Conservation (phyloP, 2,113 vertebrate species). For the Brachyistius frenatus region DNA sequence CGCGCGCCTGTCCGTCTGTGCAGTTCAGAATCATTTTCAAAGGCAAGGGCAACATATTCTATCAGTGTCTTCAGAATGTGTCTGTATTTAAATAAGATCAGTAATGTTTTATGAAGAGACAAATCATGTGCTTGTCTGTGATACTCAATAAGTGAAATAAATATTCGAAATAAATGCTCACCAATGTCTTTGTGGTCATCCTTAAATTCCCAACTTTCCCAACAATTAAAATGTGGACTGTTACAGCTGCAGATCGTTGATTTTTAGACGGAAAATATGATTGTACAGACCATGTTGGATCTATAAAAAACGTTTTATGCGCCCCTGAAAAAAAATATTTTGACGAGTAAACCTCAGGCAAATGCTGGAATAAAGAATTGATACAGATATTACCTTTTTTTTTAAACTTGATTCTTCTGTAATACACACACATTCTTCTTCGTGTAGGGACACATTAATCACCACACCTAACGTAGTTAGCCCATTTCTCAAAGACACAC, state of each 20-base stretch:
- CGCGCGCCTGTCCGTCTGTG: background rate
- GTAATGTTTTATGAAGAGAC: background rate
- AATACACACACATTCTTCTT: slow-evolving; percentile 9
- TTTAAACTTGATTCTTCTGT: slow-evolving; percentile 8
- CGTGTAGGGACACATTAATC: slow-evolving; percentile 30
- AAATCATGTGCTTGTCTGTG: background rate
- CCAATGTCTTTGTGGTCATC: slow-evolving; percentile 18
- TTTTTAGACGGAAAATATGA: background rate
- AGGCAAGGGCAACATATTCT: slow-evolving; percentile 54
- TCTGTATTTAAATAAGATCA: background rate
- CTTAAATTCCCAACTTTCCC: background rate
- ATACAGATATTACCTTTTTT: background rate
- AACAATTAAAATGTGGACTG: background rate
- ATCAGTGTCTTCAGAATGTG: background rate
- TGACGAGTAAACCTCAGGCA: too few relatives aligned
- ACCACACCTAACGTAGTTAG: slow-evolving; percentile 23
- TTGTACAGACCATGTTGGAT: background rate
- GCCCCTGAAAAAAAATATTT: too few relatives aligned
- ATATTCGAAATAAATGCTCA: background rate
- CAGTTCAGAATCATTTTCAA: slow-evolving; percentile 68
- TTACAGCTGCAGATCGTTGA: background rate
- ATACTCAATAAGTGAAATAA: slow-evolving; percentile 23
- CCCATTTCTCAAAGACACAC: slow-evolving; percentile 11
- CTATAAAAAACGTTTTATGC: too few relatives aligned
- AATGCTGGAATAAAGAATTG: too few relatives aligned